A percentile compares a stretch with the other conserved stretches of the same genome.
Conservation (phyloP, 2,888 invertebrate genomes). For the Drosophila kuntzei region DNA sequence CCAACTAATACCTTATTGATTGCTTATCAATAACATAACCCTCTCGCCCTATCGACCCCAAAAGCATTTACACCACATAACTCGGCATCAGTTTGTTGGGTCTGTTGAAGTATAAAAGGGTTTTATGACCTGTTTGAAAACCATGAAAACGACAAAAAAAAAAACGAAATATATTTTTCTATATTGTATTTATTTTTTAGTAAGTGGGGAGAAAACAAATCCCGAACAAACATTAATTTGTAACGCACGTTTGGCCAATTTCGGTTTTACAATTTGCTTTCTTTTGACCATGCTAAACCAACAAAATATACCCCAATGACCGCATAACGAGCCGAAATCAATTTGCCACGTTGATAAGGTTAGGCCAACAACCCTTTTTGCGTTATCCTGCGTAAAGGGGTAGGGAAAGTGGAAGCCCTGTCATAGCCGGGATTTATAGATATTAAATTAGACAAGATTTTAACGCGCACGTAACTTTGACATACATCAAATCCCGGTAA, state of each 20-base stretch:
- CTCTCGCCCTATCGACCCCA: conserved; percentile 22
- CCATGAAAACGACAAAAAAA: conserved; percentile 31
- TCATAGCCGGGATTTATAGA: conserved; percentile 76
- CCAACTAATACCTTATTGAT: conserved; percentile 77
- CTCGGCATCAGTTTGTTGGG: conserved; percentile 64
- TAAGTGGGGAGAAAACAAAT: conserved; percentile 59
- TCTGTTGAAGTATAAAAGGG: conserved; percentile 81
- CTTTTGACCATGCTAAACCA: conserved; percentile 71
- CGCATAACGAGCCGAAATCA: conserved; percentile 81
- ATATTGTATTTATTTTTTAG: conserved; percentile 36
- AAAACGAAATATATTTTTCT: conserved; percentile 37
- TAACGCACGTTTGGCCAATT: conserved; percentile 82
- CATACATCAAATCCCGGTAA: conserved; percentile 71
- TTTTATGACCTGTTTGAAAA: conserved; percentile 77
- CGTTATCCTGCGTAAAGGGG: not conserved
- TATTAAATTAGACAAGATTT: conserved; percentile 78
- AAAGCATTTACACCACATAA: conserved; percentile 75
- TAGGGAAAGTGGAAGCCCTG: conserved; percentile 34
- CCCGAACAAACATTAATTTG: conserved; percentile 82
- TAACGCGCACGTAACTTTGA: conserved; percentile 76
- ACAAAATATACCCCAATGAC: conserved; percentile 80
- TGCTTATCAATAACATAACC: conserved; percentile 67
- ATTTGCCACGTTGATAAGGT: conserved; percentile 80
- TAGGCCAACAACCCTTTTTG: conserved; percentile 48
- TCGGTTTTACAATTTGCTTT: conserved; percentile 71